Evolutionary conservation across 2,888 invertebrate species (phyloP), one percentile per base, ranked within the genome.

Genomic region (Empis stercorea): DNA sequence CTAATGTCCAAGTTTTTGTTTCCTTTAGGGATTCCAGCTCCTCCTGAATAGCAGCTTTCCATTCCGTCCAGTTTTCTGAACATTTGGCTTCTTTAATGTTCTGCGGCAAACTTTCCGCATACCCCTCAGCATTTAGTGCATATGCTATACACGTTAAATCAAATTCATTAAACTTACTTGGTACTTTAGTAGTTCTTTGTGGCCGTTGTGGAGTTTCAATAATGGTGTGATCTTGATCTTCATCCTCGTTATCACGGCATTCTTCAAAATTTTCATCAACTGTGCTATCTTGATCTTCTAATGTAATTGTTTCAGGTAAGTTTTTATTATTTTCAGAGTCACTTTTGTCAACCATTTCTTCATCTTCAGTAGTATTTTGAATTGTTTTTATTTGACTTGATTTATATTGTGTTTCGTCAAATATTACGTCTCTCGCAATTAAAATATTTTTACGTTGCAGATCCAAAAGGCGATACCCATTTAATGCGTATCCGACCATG

Each of bases 1-100:
- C 43, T 10, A 53, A 20, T 14, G 34, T 48, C 54, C 56, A 53
- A n/a, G 54, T 50, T 16, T 48, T 27, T 43, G 55, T 54, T 46
- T 51, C 50, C 17, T 48, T 48, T 10, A 57, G 37, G 10, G 55
- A 52, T n/a, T 42, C 45, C 23, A 54, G 38, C 36, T 46, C 46
- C 16, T 44, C 44, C 16, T 44, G 30, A 38, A 49, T 56, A 41
- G 59, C 57, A 42, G n/a, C 32, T 17, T 37, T 15, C 46, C 46
- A 46, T 38, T 43, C 30, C 23, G 10, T n/a, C 37, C 11, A 40
- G 27, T 41, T 34, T 7, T 23, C 23, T n/a, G 45, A n/a, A 13
- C 23, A 15, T 30, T 30, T 45, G n/a, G 50, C 46, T 16, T 48
- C 46, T 7, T 37, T 11, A 44, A 50, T 36, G 4, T 23, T 30